Evolutionary conservation across 2,888 invertebrate genomes (phyloP).

Genomic region (Parnassius mnemosyne): DNA sequence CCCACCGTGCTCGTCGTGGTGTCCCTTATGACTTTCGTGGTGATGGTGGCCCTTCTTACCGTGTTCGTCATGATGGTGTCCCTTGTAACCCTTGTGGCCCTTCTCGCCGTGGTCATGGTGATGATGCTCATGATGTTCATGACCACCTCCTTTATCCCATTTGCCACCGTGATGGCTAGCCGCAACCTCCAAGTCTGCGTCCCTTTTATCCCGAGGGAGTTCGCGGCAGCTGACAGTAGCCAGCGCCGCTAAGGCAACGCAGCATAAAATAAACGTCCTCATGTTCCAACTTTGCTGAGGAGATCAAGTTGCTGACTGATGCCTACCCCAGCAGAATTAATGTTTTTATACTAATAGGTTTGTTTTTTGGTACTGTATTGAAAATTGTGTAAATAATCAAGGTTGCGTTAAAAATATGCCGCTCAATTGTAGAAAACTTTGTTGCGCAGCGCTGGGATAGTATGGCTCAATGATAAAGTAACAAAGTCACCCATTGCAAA

Average conservation of each 20-base stretch:
- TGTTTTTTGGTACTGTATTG: conserved; percentile 59
- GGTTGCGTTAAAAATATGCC: conserved; percentile 56
- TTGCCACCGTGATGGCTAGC: conserved; percentile 71
- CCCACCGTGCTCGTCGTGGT: conserved; percentile 82
- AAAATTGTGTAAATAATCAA: conserved; percentile 75
- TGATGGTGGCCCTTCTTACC: conserved; percentile 88
- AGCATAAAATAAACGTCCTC: conserved; percentile 62
- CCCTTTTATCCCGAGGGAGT: conserved; percentile 68
- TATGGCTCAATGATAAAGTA: conserved; percentile 50
- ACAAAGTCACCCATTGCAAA: conserved; percentile 22
- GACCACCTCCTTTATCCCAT: conserved; percentile 82
- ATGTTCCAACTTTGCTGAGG: conserved; percentile 57
- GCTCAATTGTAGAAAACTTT: conserved; percentile 45
- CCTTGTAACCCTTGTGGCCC: conserved; percentile 87
- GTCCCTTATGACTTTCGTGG: conserved; percentile 83
- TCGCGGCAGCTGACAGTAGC: conserved; percentile 77
- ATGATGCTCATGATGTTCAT: conserved; percentile 83
- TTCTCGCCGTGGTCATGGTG: conserved; percentile 85
- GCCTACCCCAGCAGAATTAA: conserved; percentile 44
- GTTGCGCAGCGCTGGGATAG: conserved; percentile 59
- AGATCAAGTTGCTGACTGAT: conserved; percentile 63
- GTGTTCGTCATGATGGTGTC: conserved; percentile 83
- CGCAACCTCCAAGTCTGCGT: conserved; percentile 78
- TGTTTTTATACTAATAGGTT: conserved; percentile 69
- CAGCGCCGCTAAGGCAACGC: conserved; percentile 73